These are phyloP conservation scores for Enteromius radiatus DNA, from an alignment of 2,797 vertebrate genomes.

Conservation along the genomic window DNA sequence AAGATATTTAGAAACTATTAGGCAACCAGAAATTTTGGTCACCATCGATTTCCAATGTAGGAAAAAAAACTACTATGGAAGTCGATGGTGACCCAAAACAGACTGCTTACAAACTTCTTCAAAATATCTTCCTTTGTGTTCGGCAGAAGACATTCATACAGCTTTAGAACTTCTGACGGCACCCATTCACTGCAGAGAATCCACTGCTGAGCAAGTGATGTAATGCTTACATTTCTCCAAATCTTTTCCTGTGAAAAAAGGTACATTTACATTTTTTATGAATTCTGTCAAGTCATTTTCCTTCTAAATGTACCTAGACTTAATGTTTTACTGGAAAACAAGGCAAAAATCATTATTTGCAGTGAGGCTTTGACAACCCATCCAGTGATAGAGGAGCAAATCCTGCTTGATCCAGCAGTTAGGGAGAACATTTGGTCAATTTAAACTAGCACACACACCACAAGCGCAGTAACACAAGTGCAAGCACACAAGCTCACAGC, in stretches of 20 bases:
- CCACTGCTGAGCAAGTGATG: not conserved
- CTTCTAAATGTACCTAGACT: not conserved
- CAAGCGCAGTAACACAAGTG: constrained; percentile 43
- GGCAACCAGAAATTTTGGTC: no score
- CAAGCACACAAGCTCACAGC: constrained; percentile 41
- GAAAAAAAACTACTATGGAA: no score
- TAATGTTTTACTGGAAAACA: not conserved
- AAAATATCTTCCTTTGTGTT: no score
- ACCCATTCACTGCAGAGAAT: not conserved
- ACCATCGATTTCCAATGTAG: no score
- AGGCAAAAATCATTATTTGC: not conserved
- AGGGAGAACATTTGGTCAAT: constrained; percentile 30
- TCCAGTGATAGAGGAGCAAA: not conserved
- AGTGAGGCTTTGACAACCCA: not conserved
- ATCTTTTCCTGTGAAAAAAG: not conserved
- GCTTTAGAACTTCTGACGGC: not conserved
- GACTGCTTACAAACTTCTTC: no score
- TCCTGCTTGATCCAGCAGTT: constrained; percentile 11
- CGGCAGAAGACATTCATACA: no score
- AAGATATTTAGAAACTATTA: no score
- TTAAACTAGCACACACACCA: constrained; percentile 14
- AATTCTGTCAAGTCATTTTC: not conserved
- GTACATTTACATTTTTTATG: not conserved
- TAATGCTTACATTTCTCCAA: not conserved
- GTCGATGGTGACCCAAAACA: no score